Base-by-base conservation (phyloP, 2,797 vertebrate species). In the Thalassophryne amazonica region DNA sequence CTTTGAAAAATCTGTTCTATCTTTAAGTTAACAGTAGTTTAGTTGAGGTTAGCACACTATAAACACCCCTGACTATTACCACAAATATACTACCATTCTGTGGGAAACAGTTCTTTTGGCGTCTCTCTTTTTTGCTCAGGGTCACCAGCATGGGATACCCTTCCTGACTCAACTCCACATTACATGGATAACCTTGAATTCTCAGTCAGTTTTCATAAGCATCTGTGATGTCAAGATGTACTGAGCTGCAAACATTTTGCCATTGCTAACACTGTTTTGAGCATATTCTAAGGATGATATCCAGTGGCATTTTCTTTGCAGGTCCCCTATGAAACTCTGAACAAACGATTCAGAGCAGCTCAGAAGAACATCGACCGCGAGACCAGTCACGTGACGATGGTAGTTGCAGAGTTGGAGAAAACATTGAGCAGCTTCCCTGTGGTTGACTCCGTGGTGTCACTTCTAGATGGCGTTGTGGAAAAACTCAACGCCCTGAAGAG, bases 311-410 rank as follows among this genome's bases (percentile, higher is more conserved):
- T 48, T 25, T 69, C 6, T 6, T 35, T 31, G 2, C 74, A 99
- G 97, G 97, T 99, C 64, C 97, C 97, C 2, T 99, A 99, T 3
- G 97, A 99, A 81, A 98, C 97, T 0, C 91, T 99, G 84, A 99
- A 99, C 83, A 99, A 99, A 59, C 95, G 97, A 1, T 99, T 99
- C 69, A 91, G 97, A 39, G 97, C 97, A 0, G 97, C 97, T 1
- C 97, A 99, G 90, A 99, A 99, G 53, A 98, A 97, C 81, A 98
- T 99, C 0, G 97, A 99, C 73, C 86, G 97, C 0, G 97, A 99
- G 89, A 97, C 95, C 0, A 99, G 97, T 87, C 97, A 99, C 90
- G 97, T 98, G 24, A 96, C 94, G 3, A 97, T 98, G 95, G 97
- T 97, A n/a, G 97, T 99, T 23, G 97, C 96, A 0, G 97, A 99